phyloP scores from a whole-genome alignment of 2,797 vertebrate genomes.

The Mormyrops attenuatus region DNA sequence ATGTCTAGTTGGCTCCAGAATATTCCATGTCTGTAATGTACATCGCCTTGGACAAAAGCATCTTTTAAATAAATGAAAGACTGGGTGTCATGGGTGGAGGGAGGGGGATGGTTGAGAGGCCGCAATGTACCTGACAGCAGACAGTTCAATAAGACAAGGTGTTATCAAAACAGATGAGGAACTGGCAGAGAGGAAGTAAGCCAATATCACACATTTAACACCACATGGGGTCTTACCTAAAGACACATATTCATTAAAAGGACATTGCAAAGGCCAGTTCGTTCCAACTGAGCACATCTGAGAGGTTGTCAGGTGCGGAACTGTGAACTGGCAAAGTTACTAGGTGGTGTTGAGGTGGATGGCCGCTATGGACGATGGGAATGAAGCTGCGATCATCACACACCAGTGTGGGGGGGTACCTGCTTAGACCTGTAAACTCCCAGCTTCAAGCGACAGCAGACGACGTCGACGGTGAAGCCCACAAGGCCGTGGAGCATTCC shows the following conservation, averaged over 20 bases:
- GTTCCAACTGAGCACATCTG: not conserved
- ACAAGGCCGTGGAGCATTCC: conserved; percentile 88
- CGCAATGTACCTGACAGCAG: not conserved
- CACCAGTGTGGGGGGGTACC: conserved; percentile 40
- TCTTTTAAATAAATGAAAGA: not conserved
- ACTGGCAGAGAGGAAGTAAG: not conserved
- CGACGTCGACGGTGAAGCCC: conserved; percentile 80
- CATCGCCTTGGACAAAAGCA: not conserved
- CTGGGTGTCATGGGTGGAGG: not conserved
- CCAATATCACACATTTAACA: not conserved
- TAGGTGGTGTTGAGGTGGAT: not conserved
- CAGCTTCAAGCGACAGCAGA: conserved; percentile 89
- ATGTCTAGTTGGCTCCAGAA: not conserved
- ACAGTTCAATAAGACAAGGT: not conserved
- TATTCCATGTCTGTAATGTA: not conserved
- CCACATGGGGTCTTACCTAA: not conserved
- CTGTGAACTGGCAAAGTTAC: not conserved
- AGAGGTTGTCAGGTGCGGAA: not conserved
- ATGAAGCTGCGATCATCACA: not conserved
- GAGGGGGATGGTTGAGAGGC: not conserved
- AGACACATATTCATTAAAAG: not conserved
- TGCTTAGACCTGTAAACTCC: conserved; percentile 67
- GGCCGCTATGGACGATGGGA: not conserved
- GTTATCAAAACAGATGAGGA: not conserved
- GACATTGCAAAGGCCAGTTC: not conserved